A percentile compares a stretch with the other conserved stretches of the same genome.
phyloP scores from a whole-genome alignment of 1,140 invertebrate species.

The Campoletis sonorensis region DNA sequence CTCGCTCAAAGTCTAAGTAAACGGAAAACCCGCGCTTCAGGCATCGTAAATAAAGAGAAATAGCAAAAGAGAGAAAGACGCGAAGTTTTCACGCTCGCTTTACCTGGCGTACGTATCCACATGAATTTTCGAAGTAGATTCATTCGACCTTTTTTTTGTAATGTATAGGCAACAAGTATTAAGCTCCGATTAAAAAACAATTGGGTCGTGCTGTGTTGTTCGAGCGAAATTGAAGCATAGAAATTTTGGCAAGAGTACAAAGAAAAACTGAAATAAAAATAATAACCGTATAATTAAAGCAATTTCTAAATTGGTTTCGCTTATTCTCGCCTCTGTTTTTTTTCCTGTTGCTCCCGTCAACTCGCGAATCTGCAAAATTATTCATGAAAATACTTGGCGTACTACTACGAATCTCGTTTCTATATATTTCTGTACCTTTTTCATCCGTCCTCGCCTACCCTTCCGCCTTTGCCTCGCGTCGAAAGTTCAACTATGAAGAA shows the following conservation, averaged over 20 bases:
- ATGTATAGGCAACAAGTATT: neutral
- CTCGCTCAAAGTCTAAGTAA: neutral
- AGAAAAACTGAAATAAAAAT: neutral
- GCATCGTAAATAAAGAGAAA: slow-evolving; percentile 1
- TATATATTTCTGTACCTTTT: neutral
- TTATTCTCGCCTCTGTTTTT: neutral
- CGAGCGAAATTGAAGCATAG: neutral
- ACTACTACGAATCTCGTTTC: neutral
- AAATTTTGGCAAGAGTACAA: neutral
- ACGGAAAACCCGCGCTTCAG: neutral
- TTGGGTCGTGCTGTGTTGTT: neutral
- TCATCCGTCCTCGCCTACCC: neutral
- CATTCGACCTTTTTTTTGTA: neutral
- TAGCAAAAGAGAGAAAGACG: neutral
- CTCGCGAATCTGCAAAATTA: neutral
- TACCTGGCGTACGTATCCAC: neutral
- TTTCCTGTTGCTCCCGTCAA: neutral
- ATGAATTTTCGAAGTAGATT: neutral
- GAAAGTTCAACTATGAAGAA: slow-evolving; percentile 10
- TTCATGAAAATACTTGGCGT: slow-evolving; percentile 6
- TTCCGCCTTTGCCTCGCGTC: neutral
- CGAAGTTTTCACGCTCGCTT: neutral
- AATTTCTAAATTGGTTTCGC: neutral
- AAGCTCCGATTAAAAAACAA: neutral
- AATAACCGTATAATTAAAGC: neutral